Percentiles rank a stretch among this genome's conserved stretches.
Conservation (phyloP, 2,113 vertebrate species). For the Microcebus lehilahytsara region DNA sequence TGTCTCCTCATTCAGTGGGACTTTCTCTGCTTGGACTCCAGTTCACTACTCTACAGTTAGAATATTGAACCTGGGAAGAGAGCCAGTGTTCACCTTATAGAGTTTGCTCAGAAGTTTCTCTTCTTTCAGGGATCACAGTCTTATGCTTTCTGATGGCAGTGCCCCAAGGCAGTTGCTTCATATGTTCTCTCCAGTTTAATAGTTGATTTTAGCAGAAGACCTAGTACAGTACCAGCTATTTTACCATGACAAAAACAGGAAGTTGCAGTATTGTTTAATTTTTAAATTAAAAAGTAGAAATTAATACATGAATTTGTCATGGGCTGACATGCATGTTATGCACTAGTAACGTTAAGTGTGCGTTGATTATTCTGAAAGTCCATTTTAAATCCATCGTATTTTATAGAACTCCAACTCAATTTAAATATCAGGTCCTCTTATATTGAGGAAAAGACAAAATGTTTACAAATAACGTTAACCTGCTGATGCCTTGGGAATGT, state of each 20-base stretch:
- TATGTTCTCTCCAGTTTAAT: not conserved
- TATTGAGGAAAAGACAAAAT: conserved; percentile 38
- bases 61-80: not conserved
- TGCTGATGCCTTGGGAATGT: conserved; percentile 42
- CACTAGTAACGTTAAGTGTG: not conserved
- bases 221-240: not conserved
- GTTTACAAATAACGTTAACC: conserved; percentile 56
- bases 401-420: not conserved
- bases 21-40: not conserved
- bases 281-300: conserved; percentile 38
- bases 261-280: not conserved
- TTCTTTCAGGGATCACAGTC: not conserved
- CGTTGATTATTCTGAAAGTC: conserved; percentile 39
- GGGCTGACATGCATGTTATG: not conserved
- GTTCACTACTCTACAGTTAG: not conserved
- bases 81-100: not conserved
- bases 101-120: not conserved
- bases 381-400: conserved; percentile 36
- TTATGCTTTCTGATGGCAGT: not conserved
- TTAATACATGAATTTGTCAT: not conserved
- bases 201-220: not conserved
- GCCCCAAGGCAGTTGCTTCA: not conserved
- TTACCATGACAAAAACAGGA: not conserved
- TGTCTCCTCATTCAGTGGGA: not conserved
- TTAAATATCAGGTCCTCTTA: not conserved